Conservation (phyloP, 2,113 vertebrate genomes). For the Pardalotus punctatus region DNA sequence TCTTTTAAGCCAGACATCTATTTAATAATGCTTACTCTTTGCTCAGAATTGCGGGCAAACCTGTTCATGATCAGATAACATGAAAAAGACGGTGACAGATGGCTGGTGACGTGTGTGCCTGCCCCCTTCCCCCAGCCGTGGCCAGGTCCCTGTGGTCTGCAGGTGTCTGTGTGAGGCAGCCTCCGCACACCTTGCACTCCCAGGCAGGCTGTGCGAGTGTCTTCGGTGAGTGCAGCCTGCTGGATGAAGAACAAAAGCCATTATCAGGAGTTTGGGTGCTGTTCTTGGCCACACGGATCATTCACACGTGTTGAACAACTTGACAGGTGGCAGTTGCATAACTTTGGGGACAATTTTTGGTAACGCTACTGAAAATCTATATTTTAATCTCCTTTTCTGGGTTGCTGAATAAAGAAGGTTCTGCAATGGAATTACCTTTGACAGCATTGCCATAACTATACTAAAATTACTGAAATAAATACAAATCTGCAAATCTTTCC, state of each 20-base stretch:
- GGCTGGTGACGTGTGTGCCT: slow-evolving; percentile 2
- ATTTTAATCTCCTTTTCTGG: background rate
- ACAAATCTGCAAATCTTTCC: background rate
- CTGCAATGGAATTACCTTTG: background rate
- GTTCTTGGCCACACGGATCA: background rate
- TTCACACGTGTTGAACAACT: background rate
- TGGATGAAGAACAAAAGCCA: background rate
- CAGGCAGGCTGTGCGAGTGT: background rate
- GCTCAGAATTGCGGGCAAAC: slow-evolving; percentile 49
- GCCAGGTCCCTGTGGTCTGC: background rate
- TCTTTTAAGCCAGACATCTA: slow-evolving; percentile 7
- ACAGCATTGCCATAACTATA: background rate
- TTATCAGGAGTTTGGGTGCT: background rate
- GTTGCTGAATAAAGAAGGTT: background rate
- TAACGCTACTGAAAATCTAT: fast-evolving
- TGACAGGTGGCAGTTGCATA: background rate
- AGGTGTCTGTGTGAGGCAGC: background rate
- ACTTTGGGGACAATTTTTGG: background rate
- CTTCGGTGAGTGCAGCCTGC: background rate
- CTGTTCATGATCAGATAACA: slow-evolving; percentile 32
- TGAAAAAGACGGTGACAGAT: background rate
- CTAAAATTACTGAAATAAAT: slow-evolving; percentile 15
- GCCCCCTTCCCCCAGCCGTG: background rate
- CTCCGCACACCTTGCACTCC: background rate
- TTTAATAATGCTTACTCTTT: slow-evolving; percentile 24